phyloP scores from a whole-genome alignment of 2,888 invertebrate genomes.

The Creontiades dilutus region DNA sequence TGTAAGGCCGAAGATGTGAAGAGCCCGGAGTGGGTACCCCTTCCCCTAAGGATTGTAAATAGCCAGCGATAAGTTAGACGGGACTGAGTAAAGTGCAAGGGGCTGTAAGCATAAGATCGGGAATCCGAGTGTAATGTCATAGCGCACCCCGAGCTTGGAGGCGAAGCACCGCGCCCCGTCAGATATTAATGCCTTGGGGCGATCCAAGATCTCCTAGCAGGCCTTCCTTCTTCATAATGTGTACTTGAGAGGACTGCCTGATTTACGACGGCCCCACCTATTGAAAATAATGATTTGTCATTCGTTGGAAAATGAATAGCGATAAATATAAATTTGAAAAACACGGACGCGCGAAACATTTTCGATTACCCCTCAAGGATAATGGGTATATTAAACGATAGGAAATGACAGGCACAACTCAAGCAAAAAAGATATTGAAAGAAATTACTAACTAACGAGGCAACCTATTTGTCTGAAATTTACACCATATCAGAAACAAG shows the following conservation, averaged over 20 bases:
- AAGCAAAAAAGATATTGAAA: no score
- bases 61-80: constrained; percentile 33
- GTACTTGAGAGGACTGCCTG: not conserved
- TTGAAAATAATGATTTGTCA: constrained; percentile 16
- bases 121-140: constrained; percentile 57
- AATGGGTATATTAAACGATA: not conserved
- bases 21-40: not conserved
- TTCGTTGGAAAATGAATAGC: not conserved
- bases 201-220: not conserved
- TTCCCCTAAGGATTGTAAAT: constrained; percentile 47
- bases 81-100: constrained; percentile 52
- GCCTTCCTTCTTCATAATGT: not conserved
- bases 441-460: no score
- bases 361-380: not conserved
- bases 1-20: not conserved
- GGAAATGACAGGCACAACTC: no score
- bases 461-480: no score
- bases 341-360: not conserved
- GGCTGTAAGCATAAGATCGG: constrained; percentile 58
- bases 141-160: constrained; percentile 35
- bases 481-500: no score
- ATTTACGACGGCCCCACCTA: not conserved
- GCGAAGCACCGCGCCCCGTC: constrained; percentile 5
- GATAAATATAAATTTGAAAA: not conserved
- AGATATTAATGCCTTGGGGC: constrained; percentile 37